phyloP scores from a whole-genome alignment of 2,888 invertebrate species.

The Eilema griseolum region DNA sequence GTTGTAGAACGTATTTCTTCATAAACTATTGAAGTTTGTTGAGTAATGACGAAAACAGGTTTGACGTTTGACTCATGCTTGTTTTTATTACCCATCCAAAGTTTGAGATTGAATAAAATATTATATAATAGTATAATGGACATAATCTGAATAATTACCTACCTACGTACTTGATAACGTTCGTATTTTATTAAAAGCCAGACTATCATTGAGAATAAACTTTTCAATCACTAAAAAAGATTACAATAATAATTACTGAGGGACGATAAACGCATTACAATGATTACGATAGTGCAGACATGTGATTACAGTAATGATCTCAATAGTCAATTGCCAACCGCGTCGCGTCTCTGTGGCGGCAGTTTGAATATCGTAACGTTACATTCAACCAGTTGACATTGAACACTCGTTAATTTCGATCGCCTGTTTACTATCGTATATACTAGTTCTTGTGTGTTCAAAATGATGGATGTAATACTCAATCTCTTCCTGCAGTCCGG shows the following conservation, averaged over 20 bases:
- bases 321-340: conserved; percentile 16
- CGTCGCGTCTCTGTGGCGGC: conserved; percentile 9
- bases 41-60: neutral
- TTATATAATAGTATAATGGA: neutral
- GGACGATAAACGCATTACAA: conserved; percentile 9
- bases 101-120: neutral
- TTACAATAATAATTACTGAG: neutral
- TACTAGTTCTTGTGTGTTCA: neutral
- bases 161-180: neutral
- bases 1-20: neutral
- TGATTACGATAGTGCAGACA: conserved; percentile 10
- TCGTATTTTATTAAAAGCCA: neutral
- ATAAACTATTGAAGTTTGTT: neutral
- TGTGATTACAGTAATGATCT: conserved; percentile 8
- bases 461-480: conserved; percentile 67
- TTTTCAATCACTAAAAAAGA: neutral
- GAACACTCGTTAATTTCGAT: conserved; percentile 16
- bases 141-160: neutral
- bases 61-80: neutral
- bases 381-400: conserved; percentile 31
- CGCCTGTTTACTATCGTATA: conserved; percentile 13
- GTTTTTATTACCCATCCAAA: neutral
- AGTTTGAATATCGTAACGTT: neutral
- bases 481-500: conserved; percentile 73
- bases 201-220: neutral